A percentile compares a stretch with the other conserved stretches of the same genome.
phyloP scores from a whole-genome alignment of 2,797 vertebrate species.

The Lemur catta region DNA sequence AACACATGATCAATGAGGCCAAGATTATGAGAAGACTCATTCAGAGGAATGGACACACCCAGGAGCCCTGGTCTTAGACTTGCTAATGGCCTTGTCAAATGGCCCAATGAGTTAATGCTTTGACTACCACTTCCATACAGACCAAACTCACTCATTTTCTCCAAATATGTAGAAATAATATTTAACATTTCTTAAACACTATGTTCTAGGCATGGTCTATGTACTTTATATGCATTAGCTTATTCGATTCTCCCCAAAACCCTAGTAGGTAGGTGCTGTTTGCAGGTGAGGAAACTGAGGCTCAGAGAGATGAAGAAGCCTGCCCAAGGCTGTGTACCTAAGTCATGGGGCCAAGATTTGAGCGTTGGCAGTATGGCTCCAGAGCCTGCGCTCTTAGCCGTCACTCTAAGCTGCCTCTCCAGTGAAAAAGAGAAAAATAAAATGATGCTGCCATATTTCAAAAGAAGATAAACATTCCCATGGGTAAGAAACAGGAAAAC shows the following conservation, averaged over 20 bases:
- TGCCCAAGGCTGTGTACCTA: background rate
- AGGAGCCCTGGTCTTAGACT: background rate
- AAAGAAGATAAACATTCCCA: constrained; percentile 58
- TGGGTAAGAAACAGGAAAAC: constrained; percentile 49
- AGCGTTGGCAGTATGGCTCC: background rate
- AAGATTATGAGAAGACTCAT: background rate
- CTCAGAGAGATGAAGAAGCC: background rate
- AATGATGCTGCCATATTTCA: background rate
- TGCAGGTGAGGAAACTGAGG: background rate
- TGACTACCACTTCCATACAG: background rate
- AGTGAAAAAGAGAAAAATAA: background rate
- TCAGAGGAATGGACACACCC: background rate
- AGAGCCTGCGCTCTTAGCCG: background rate
- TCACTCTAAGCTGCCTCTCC: background rate
- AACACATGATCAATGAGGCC: background rate
- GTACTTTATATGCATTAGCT: background rate
- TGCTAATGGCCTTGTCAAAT: background rate
- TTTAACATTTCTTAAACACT: background rate
- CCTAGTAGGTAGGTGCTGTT: background rate
- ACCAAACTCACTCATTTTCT: background rate
- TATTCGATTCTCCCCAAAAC: background rate
- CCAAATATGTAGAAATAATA: background rate
- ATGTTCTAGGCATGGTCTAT: background rate
- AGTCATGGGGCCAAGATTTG: background rate
- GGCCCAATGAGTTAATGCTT: background rate